Base-by-base conservation (phyloP, 30 jellyfish, hydroid and myxozoan genomes). In the Aurelia coerulea region DNA sequence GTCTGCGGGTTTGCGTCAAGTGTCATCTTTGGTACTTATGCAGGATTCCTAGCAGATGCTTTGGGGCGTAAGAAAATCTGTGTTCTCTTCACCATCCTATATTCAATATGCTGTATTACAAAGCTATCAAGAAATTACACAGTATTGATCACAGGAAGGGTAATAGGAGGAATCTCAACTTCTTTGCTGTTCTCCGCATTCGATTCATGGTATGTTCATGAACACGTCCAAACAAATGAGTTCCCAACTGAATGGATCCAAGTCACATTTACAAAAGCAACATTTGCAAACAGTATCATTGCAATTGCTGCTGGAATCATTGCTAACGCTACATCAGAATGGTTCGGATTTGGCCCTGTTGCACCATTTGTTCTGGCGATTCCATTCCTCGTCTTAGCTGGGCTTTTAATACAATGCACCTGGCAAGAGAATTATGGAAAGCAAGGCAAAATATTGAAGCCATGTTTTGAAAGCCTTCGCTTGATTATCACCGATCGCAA, bases 1-100 rank as follows among this genome's bases (percentile, higher is more conserved):
- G 97, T 95, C 54, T 70, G 97, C 75, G 98, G 99, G 13, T 95
- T 90, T 86, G 96, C 72, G n/a, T 94, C 99, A 31, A 94, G 99
- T 78, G 90, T 94, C 71, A 23, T 94, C 58, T 94, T 94, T 84
- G 99, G 99, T 6, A 87, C 97, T 18, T 88, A 88, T 66, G 95
- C 99, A 33, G 96, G 98, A 7, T 77, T 91, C 34, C 78, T 95
- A 14, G 91, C 91, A 12, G 99, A 94, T 84, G 84, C 90, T 3
- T 89, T 84, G 87, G 99, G 99, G 41, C 77, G 99, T 19, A 94
- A 94, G 89, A 94, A 88, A 68, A 64, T 95, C 34, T 90, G 98
- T 80, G 80, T 95, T 13, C 51, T 95, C 29, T 95, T 95, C 76
- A 90, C 99, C 13, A 63, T 95, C 42, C 59, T 89, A 34, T 95